phyloP scores from a whole-genome alignment of 2,113 vertebrate species.

The Oceanodroma tethys region DNA sequence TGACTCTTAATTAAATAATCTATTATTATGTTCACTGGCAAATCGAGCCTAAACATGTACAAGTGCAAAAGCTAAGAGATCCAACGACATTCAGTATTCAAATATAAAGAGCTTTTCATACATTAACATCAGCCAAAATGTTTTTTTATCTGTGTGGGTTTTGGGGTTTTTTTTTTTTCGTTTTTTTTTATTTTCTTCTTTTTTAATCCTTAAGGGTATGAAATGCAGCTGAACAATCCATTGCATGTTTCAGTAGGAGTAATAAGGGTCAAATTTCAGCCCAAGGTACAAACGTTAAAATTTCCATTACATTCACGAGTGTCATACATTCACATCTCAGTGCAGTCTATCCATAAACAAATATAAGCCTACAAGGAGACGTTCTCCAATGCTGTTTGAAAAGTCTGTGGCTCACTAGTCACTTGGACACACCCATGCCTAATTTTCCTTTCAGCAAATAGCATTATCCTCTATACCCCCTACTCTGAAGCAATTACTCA shows the following conservation, averaged over 20 bases:
- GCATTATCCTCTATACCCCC: background rate
- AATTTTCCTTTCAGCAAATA: slow-evolving; percentile 1
- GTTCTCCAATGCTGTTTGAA: background rate
- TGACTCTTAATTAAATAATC: slow-evolving; percentile 72
- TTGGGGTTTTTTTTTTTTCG: too few species aligned
- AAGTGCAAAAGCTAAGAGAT: slow-evolving; percentile 25
- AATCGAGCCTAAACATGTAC: slow-evolving; percentile 65
- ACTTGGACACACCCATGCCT: background rate
- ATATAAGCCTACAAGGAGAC: background rate
- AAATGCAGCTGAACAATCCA: background rate
- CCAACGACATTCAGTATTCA: background rate
- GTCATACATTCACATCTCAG: background rate
- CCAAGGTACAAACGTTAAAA: background rate
- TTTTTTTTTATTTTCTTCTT: background rate
- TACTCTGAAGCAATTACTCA: background rate
- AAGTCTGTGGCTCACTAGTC: background rate
- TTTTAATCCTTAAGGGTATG: background rate
- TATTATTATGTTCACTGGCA: slow-evolving; percentile 53
- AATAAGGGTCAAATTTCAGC: background rate
- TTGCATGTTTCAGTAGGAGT: background rate
- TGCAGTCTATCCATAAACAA: background rate
- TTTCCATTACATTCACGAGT: background rate
- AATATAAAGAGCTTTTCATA: background rate
- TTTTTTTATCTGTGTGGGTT: background rate
- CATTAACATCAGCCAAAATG: background rate